Evolutionary conservation across 2,113 vertebrate genomes (phyloP), one percentile per base, ranked within the genome.

Genomic region (Collichthys lucidus): DNA sequence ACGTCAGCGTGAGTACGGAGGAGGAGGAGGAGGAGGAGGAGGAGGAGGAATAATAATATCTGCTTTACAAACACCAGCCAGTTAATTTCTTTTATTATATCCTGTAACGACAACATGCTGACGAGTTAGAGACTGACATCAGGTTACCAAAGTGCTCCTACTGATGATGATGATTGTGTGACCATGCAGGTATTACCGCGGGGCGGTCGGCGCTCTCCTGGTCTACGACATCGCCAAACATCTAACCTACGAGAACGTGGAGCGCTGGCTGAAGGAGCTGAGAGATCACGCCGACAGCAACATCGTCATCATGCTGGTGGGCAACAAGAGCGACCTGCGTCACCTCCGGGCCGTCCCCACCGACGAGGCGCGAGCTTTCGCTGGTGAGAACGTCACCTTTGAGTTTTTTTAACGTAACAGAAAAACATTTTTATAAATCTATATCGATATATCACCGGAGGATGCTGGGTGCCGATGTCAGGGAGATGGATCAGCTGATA

Each of bases 141-240:
- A 3, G 26, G 20, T 68, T 60, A 44, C 26, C 19, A 50, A 16
- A 59, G 17, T 20, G 64, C 46, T 49, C 8, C 24, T 26, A 24
- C 35, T 26, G 11, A 55, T 0, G 35, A 9, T 6, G 35, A 40
- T 40, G 35, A 40, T 40, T 14, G 53, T 46, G 35, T 24, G 57
- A 17, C 5, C 50, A 10, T 35, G 57, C 79, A 99, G 98, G 90
- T 99, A 99, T 88, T 99, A 99, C 88, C 96, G 98, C 0, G 98
- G 98, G 7, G 98, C 98, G 3, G 98, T 99, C 63, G 98, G 98
- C 46, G 98, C 98, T 0, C 94, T 99, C 17, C 72, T 99, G 94
- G 98, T 99, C 70, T 99, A 99, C 2, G 98, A 99, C 95, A 99
- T 99, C 17, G 98, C 98, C 72, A 99, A 99, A 86, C 98, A 99